Base-by-base conservation (phyloP, 2,888 invertebrate species). In the Nomada ruficornis region DNA sequence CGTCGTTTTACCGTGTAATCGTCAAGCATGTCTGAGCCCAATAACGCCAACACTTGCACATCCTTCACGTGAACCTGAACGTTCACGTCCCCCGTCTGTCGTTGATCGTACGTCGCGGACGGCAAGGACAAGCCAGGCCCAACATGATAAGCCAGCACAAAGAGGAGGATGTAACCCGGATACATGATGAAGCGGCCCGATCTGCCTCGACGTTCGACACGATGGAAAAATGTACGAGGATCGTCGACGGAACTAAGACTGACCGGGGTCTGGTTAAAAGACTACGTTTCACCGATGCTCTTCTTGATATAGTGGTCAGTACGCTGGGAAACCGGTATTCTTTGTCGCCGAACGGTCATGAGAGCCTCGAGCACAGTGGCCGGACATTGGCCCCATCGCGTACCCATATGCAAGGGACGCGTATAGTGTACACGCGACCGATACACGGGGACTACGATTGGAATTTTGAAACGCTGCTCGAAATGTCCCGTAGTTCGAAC, bases 21-120 rank as follows among this genome's bases (percentile, higher is more conserved):
- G 82, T 95, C 96, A 88, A 94, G 88, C 4, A 95, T 94, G 55
- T 95, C 95, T 55, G 95, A 95, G 88, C 96, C 95, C 83, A 96
- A 91, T 52, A 97, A 92, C 10, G 96, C 97, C 89, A 97, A 95
- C 89, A 97, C 95, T 90, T 96, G 96, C 84, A 97, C 95, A 94
- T 97, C 96, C 94, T 97, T 97, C 84, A 97, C 94, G 93, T 96
- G 96, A 83, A 98, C 95, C 91, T 97, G 97, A 86, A 98, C 96
- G 93, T 98, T 98, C 87, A 96, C 95, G 88, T 97, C 96, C 26
- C 97, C 97, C 4, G 95, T 96, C 94, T 98, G 97, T 62, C 96
- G 95, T 93, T 97, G 97, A 93, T 97, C 97, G 93, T 94, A 95
- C 75, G 91, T 93, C 13, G 91, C 93, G 10, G 91, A 73, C 15